These are phyloP conservation scores for Heterohyrax brucei DNA, from an alignment of 2,797 vertebrate genomes.

Conservation along the genomic window DNA sequence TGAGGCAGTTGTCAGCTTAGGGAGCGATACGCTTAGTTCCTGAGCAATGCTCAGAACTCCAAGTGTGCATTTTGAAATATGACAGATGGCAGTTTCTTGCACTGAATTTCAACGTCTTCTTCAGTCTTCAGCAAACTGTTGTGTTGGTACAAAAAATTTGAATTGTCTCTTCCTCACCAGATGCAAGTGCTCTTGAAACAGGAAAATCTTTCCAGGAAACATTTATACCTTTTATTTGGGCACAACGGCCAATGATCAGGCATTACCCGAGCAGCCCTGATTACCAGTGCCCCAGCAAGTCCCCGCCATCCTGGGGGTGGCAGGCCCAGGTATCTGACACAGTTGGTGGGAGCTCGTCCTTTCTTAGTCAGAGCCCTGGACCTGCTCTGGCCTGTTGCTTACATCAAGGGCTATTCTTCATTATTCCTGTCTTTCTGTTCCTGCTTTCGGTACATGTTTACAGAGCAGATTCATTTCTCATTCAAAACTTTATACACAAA, in stretches of 20 bases:
- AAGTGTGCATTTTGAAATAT: background rate
- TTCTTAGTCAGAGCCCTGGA: background rate
- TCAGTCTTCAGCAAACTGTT: background rate
- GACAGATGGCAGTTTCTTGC: background rate
- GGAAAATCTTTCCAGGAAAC: background rate
- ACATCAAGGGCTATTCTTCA: background rate
- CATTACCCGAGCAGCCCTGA: fast-evolving
- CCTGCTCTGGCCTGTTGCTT: background rate
- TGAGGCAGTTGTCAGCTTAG: background rate
- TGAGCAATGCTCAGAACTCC: constrained; percentile 16
- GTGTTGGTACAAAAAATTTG: background rate
- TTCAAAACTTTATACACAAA: no score
- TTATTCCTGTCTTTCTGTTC: no score
- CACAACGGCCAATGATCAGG: background rate
- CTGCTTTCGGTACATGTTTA: no score
- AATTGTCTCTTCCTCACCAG: background rate
- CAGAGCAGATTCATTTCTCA: no score
- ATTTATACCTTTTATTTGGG: background rate
- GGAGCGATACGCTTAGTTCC: background rate
- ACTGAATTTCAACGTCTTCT: background rate
- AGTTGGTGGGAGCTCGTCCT: background rate
- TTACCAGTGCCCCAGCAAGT: fast-evolving
- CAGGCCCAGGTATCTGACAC: background rate
- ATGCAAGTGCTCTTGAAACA: background rate
- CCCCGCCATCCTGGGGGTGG: background rate